Evolutionary conservation across 92 coral and sea anemone species (phyloP).

Genomic region (Muricea muricata): DNA sequence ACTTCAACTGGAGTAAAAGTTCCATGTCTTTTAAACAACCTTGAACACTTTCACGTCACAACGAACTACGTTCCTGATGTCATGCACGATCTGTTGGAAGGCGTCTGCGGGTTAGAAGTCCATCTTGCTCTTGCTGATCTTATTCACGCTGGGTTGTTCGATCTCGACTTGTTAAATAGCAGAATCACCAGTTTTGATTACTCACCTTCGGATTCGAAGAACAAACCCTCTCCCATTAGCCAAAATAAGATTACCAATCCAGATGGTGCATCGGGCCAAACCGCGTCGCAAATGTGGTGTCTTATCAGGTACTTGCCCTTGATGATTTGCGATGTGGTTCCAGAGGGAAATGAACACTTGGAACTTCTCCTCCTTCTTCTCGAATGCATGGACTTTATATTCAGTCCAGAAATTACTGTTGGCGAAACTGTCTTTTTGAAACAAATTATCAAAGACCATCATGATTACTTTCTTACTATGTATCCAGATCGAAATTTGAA

Average conservation of each 20-base stretch:
- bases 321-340: conserved; percentile 6
- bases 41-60: not conserved
- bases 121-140: not conserved
- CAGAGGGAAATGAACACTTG: conserved; percentile 12
- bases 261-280: not conserved
- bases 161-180: conserved; percentile 8
- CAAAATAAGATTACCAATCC: not conserved
- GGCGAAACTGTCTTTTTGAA: not conserved
- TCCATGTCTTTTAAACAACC: not conserved
- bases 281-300: conserved; percentile 29
- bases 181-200: conserved; percentile 2
- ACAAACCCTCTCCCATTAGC: not conserved
- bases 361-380: not conserved
- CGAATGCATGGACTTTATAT: not conserved
- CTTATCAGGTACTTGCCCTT: not conserved
- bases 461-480: not conserved
- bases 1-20: not conserved
- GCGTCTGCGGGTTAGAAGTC: conserved; percentile 1
- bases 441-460: not conserved
- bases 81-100: conserved; percentile 17
- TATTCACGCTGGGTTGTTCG: not conserved
- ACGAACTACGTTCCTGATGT: conserved; percentile 8
- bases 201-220: not conserved
- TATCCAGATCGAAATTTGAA: not conserved
- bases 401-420: not conserved